Conservation (phyloP, 2,113 vertebrate genomes). For the Ploceus nigricollis region DNA sequence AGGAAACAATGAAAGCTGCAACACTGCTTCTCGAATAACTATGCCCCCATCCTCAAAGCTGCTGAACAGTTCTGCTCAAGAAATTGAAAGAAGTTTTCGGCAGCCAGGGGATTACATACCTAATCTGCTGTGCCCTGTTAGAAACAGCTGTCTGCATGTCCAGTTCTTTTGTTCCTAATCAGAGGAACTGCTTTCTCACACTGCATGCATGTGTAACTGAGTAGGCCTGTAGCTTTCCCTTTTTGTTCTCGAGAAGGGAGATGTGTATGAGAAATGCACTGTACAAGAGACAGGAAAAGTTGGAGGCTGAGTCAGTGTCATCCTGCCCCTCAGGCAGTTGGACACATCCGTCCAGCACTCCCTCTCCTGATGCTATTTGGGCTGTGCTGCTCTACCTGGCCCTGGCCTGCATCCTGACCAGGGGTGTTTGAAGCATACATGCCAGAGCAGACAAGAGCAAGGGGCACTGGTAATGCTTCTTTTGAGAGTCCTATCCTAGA, state of each 20-base stretch:
- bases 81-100: not conserved
- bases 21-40: not conserved
- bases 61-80: not conserved
- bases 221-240: not conserved
- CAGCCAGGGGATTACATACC: not conserved
- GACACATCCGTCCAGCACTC: rapidly evolving
- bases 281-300: not conserved
- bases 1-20: constrained; percentile 14
- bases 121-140: rapidly evolving
- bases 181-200: not conserved
- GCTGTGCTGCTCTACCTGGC: not conserved
- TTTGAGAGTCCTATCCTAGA: not conserved
- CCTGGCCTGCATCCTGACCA: not conserved
- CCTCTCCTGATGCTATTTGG: too few species aligned
- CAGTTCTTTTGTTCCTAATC: not conserved
- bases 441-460: not conserved
- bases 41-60: not conserved
- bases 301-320: not conserved
- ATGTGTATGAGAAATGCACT: not conserved
- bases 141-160: not conserved
- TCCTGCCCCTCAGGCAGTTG: rapidly evolving
- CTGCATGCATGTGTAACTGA: not conserved
- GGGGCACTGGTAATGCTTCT: not conserved
- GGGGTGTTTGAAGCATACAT: not conserved
- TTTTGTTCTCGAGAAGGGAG: not conserved